Percentiles rank a stretch among this genome's conserved stretches.
These are phyloP conservation scores for Limnothrissa miodon DNA, from an alignment of 2,113 vertebrate species.

Conservation along the genomic window DNA sequence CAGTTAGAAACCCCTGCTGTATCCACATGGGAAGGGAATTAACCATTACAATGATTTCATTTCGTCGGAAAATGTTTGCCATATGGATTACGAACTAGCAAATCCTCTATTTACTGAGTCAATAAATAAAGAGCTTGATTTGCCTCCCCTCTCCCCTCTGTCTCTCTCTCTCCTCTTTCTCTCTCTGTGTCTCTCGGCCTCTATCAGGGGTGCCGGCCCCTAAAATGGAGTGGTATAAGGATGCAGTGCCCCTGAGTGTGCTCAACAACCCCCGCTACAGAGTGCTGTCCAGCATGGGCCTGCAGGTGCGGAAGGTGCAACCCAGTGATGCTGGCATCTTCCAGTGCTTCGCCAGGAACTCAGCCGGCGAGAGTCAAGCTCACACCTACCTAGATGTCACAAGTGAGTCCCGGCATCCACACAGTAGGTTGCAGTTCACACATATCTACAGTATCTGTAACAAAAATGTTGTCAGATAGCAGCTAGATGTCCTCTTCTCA, in stretches of 20 bases:
- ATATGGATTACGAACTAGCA: slow-evolving; percentile 3
- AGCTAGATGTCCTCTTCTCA: slow-evolving; percentile 13
- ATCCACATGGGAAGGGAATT: slow-evolving; percentile 1
- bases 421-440: background rate
- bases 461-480: slow-evolving; percentile 31
- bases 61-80: background rate
- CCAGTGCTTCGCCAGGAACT: slow-evolving; percentile 88
- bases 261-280: slow-evolving; percentile 85
- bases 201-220: slow-evolving; percentile 82
- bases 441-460: background rate
- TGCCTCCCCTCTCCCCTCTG: background rate
- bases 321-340: slow-evolving; percentile 89
- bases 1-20: slow-evolving; percentile 6
- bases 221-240: slow-evolving; percentile 87
- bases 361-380: slow-evolving; percentile 81
- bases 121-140: background rate
- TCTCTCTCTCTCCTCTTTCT: background rate
- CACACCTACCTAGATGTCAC: slow-evolving; percentile 86
- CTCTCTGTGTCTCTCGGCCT: background rate
- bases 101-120: slow-evolving; percentile 6
- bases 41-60: background rate
- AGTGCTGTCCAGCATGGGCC: slow-evolving; percentile 69
- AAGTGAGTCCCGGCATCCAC: slow-evolving; percentile 75
- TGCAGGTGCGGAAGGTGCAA: slow-evolving; percentile 77
- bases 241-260: slow-evolving; percentile 75